phyloP scores from a whole-genome alignment of 1,140 invertebrate species.

The Drosophila nikananu region DNA sequence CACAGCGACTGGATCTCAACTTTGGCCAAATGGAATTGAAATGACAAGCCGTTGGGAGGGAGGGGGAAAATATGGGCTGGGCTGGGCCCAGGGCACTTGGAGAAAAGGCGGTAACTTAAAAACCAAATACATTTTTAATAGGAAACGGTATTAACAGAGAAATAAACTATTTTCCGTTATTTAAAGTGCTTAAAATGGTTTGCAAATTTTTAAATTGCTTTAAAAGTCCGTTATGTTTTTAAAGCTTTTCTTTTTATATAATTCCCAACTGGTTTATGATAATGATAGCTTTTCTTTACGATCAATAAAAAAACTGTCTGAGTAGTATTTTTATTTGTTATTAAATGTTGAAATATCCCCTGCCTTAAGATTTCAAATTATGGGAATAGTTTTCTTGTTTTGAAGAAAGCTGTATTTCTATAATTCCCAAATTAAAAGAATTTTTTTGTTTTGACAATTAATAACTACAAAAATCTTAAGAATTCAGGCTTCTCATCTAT shows the following conservation, averaged over 20 bases:
- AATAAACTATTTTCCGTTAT: not conserved
- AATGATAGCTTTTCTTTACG: too few relatives aligned
- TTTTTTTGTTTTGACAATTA: too few relatives aligned
- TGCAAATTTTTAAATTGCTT: not conserved
- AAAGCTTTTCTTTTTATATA: not conserved
- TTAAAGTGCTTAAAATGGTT: not conserved
- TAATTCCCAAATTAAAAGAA: too few relatives aligned
- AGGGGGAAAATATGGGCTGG: constrained; percentile 19
- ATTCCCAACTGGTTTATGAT: not conserved
- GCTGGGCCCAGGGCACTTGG: constrained; percentile 5
- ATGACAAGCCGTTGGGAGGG: constrained; percentile 52
- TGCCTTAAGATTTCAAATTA: too few relatives aligned
- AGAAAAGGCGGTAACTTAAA: not conserved
- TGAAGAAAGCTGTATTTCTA: too few relatives aligned
- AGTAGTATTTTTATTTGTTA: too few relatives aligned
- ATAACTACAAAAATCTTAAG: too few relatives aligned
- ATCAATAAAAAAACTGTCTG: too few relatives aligned
- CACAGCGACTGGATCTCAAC: constrained; percentile 75
- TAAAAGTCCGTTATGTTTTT: not conserved
- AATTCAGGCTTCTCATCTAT: not conserved
- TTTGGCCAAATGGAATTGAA: constrained; percentile 77
- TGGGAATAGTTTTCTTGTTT: too few relatives aligned
- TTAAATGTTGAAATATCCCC: too few relatives aligned
- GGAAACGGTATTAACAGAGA: not conserved
- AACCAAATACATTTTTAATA: not conserved